Evolutionary conservation across 2,888 invertebrate genomes (phyloP).

Genomic region (Dexiosoma caninum): DNA sequence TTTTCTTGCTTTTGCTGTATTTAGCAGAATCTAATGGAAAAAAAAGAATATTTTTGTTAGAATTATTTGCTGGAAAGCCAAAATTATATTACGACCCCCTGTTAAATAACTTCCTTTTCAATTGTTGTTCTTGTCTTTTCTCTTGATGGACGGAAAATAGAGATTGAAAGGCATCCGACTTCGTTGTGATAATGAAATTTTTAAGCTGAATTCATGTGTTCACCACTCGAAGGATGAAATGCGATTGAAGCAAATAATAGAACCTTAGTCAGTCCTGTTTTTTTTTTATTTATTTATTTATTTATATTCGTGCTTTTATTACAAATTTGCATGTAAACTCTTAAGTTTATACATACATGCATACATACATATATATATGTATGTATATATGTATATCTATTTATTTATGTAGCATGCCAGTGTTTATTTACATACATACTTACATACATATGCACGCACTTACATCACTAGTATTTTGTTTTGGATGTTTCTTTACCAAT

Average conservation of each 20-base stretch:
- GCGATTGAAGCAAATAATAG: conserved; percentile 75
- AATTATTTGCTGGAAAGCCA: conserved; percentile 18
- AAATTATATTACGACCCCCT: conserved; percentile 26
- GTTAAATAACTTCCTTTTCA: conserved; percentile 34
- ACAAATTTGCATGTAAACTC: not conserved
- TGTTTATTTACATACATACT: conserved; percentile 9
- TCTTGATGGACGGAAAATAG: conserved; percentile 8
- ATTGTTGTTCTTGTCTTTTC: not conserved
- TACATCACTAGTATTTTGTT: conserved; percentile 2
- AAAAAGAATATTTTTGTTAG: not conserved
- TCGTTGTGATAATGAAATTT: conserved; percentile 21
- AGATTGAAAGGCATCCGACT: conserved; percentile 25
- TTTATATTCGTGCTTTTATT: no score
- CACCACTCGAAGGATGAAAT: conserved; percentile 73
- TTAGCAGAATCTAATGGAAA: conserved; percentile 29
- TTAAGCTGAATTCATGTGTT: conserved; percentile 32
- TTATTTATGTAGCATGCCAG: not conserved
- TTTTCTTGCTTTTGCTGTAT: conserved; percentile 12
- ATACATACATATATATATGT: not conserved
- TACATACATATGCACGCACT: not conserved
- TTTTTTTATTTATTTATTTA: no score
- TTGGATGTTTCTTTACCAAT: conserved; percentile 23
- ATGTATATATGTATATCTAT: not conserved
- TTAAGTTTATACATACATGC: not conserved
- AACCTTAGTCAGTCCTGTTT: conserved; percentile 71